phyloP scores from a whole-genome alignment of 2,888 invertebrate species.

The Standfussiana lucernea region DNA sequence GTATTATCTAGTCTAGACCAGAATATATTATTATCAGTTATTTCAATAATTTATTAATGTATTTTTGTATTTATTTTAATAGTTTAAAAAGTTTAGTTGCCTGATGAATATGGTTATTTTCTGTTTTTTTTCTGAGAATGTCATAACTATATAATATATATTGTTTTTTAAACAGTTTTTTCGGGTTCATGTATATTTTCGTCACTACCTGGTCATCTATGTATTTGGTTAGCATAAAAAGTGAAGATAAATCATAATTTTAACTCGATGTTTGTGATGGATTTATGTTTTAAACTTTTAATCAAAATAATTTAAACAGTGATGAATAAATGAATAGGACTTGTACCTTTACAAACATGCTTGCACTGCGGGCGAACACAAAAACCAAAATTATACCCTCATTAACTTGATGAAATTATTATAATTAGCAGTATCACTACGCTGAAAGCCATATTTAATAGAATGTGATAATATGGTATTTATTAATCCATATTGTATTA shows the following conservation, averaged over 20 bases:
- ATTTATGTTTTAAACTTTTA: not conserved
- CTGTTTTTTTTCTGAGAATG: not conserved
- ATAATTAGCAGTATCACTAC: conserved; percentile 23
- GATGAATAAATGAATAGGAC: not conserved
- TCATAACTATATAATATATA: not conserved
- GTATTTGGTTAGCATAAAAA: not conserved
- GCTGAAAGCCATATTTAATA: conserved; percentile 2
- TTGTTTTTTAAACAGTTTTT: not conserved
- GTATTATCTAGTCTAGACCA: not conserved
- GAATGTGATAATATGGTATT: not conserved
- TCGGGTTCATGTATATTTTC: not conserved
- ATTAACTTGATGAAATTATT: conserved; percentile 25
- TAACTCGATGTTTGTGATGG: not conserved
- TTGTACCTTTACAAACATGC: not conserved
- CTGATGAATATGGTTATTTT: not conserved
- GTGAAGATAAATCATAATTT: not conserved
- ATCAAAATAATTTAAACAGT: not conserved
- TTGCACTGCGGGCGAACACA: not conserved
- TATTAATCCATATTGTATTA: not conserved
- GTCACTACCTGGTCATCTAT: not conserved
- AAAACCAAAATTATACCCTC: conserved; percentile 9
- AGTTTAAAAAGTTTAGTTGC: not conserved
- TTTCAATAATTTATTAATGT: no score
- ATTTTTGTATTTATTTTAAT: not conserved
- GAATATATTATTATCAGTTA: no score